Evolutionary conservation across 2,888 invertebrate genomes (phyloP), one percentile per base, ranked within the genome.

Genomic region (Synanthedon andrenaeformis): DNA sequence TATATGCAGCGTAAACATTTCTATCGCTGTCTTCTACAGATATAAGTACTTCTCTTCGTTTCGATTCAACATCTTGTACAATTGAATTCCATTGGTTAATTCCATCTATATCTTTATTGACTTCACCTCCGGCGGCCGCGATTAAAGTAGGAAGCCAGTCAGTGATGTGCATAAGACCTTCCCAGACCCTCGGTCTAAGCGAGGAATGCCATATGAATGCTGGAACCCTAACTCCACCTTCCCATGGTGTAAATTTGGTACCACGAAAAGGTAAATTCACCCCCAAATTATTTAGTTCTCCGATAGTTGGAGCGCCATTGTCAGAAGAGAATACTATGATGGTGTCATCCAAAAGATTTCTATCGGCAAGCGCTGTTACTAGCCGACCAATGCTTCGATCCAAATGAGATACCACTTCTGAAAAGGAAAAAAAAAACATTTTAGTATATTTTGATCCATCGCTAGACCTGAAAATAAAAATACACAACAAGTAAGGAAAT

Each of bases 291-390:
- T 89, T 84, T 65, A 93, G 91, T 49, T 90, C 72, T 0, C 95
- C 96, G 49, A 89, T 87, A 0, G 94, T 92, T 0, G 95, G 94
- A 0, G 93, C 94, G 0, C 96, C 96, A 70, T 97, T 97, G 72
- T 98, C 98, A 6, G 96, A 94, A 59, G 94, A 91, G 70, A 98
- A 98, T 3, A 97, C 74, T 49, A 98, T 90, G 23, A 98, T 90
- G 1, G 96, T 94, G 69, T 97, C 92, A 28, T 95, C 88, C 58
- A 97, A 80, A 80, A 96, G 92, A 1, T 89, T 82, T 53, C 87
- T 90, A 1, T 90, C 81, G 41, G 91, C 86, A 48, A 98, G 81
- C 6, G 94, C 92, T 53, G 86, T 72, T 1, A 96, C 89, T 17
- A 97, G 89, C 58, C 89, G 87, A 0, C 96, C 96, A 0, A 98